Conservation (phyloP, 2,113 vertebrate species). For the Alosa alosa region DNA sequence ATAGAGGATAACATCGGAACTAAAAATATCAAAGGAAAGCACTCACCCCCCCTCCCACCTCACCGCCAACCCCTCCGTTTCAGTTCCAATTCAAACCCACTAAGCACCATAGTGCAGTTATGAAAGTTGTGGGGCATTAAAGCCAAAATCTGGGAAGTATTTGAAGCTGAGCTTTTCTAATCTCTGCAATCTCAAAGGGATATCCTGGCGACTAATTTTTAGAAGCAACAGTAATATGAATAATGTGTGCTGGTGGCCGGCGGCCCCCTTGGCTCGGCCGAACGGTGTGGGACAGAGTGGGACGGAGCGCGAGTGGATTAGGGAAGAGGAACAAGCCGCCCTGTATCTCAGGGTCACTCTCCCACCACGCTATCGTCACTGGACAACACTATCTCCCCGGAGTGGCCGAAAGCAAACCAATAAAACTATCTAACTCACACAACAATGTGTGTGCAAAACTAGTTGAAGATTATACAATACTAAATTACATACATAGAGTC, state of each 20-base stretch:
- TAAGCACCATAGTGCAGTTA: slow-evolving; percentile 24
- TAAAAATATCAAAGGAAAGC: slow-evolving; percentile 44
- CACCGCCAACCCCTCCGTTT: slow-evolving; percentile 13
- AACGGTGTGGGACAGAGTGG: background rate
- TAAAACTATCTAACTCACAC: background rate
- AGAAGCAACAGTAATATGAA: slow-evolving; percentile 73
- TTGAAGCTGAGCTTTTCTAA: slow-evolving; percentile 68
- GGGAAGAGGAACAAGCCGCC: background rate
- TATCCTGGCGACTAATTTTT: slow-evolving; percentile 75
- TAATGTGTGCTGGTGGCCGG: slow-evolving; percentile 64
- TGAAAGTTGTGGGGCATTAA: slow-evolving; percentile 45
- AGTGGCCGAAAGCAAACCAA: background rate
- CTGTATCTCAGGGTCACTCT: background rate
- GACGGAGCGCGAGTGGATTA: background rate
- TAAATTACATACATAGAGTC: background rate
- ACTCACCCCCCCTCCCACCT: background rate
- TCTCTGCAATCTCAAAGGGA: slow-evolving; percentile 71
- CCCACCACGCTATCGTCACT: background rate
- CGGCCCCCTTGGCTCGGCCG: slow-evolving; percentile 43
- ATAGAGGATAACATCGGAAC: slow-evolving; percentile 42
- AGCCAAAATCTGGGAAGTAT: slow-evolving; percentile 66
- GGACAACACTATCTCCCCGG: background rate
- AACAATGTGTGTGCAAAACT: background rate
- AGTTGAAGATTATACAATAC: background rate
- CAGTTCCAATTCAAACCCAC: slow-evolving; percentile 16